Evolutionary conservation across 2,113 vertebrate genomes (phyloP).

Genomic region (chimpanzee (Pan troglodytes)): DNA sequence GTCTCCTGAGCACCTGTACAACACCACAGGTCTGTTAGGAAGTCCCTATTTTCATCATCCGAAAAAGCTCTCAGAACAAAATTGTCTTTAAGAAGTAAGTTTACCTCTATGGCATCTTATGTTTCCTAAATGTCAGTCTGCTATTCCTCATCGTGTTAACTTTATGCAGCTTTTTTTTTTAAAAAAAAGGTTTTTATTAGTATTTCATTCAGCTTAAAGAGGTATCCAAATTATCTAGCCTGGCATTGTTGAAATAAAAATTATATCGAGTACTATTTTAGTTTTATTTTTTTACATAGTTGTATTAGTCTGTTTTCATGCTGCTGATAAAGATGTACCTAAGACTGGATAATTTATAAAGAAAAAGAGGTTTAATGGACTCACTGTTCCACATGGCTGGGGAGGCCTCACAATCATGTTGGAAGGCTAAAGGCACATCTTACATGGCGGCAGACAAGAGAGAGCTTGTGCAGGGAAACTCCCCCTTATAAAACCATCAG

Average conservation of each 20-base stretch:
- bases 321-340: too few relatives aligned
- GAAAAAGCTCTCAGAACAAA: not conserved
- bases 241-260: not conserved
- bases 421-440: too few relatives aligned
- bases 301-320: not conserved
- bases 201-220: slow-evolving; percentile 5
- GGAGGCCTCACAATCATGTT: too few relatives aligned
- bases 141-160: not conserved
- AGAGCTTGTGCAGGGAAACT: too few relatives aligned
- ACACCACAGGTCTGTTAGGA: not conserved
- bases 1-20: not conserved
- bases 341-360: too few relatives aligned
- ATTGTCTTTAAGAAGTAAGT: not conserved
- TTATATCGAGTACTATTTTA: not conserved
- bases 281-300: not conserved
- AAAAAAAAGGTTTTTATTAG: not conserved
- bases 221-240: not conserved
- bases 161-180: not conserved
- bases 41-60: not conserved
- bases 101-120: not conserved
- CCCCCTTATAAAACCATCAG: too few relatives aligned
- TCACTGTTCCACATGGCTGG: too few relatives aligned
- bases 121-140: not conserved
- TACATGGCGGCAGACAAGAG: too few relatives aligned
- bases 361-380: too few relatives aligned